Conservation (phyloP, 2,888 invertebrate genomes). For the Achlya flavicornis region DNA sequence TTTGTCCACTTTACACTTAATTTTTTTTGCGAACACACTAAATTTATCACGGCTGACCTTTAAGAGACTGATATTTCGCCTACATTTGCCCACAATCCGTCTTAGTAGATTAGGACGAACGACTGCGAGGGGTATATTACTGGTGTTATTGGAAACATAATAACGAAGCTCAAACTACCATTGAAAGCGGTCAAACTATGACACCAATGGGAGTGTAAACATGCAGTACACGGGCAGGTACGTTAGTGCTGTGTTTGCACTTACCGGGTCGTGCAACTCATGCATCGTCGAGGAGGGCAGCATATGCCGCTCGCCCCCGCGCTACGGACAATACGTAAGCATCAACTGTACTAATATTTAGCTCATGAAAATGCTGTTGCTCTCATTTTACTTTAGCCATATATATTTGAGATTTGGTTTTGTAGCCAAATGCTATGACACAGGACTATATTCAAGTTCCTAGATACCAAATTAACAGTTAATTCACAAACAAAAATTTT, state of each 20-base stretch:
- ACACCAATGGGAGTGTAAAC: slow-evolving; percentile 50
- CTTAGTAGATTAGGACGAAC: slow-evolving; percentile 1
- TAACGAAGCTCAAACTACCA: slow-evolving; percentile 55
- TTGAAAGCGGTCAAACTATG: slow-evolving; percentile 59
- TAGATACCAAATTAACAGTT: not conserved
- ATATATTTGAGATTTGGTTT: not conserved
- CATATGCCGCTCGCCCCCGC: slow-evolving; percentile 80
- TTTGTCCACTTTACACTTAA: not conserved
- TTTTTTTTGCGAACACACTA: slow-evolving; percentile 5
- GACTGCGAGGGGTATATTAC: not conserved
- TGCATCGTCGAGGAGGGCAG: slow-evolving; percentile 84
- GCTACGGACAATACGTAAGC: slow-evolving; percentile 78
- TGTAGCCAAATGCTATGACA: not conserved
- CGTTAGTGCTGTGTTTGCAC: slow-evolving; percentile 58
- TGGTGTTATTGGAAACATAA: not conserved
- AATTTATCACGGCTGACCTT: slow-evolving; percentile 19
- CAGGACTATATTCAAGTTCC: not conserved
- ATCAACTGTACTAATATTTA: slow-evolving; percentile 42
- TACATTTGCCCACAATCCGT: not conserved
- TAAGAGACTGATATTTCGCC: slow-evolving; percentile 8
- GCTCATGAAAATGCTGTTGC: slow-evolving; percentile 9
- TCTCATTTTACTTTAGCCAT: not conserved
- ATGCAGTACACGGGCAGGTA: slow-evolving; percentile 36
- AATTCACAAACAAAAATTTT: too few species aligned
- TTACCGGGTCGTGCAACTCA: slow-evolving; percentile 84